Base-by-base conservation (phyloP, 2,797 vertebrate genomes). In the Graptemys geographica region DNA sequence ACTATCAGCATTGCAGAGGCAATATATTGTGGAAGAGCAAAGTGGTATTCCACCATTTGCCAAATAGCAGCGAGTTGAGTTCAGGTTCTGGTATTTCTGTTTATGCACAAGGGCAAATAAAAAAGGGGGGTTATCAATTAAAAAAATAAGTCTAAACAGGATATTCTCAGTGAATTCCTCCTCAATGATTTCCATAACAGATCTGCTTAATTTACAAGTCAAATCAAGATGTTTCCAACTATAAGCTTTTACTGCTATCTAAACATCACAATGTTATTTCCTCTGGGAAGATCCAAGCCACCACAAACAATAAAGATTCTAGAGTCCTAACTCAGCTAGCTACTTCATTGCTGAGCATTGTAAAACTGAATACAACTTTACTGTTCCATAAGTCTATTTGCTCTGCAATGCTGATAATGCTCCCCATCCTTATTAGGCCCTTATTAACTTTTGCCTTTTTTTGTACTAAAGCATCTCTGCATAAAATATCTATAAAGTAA, bases 151-250 rank as follows among this genome's bases (percentile, higher is more conserved):
- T 82, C 49, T 88, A 56, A 9, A 47, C 1, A 1, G 56, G 92
- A 33, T 41, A 88, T n/a, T 79, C 1, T 28, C 94, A 52, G 72
- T 37, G 80, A 5, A 9, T 47, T 84, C 87, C 21, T 94, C 81
- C 78, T 13, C 85, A 85, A 8, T 52, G 82, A 74, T 57, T 90
- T 94, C 37, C 78, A 82, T 81, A 88, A 41, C 78, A 82, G 51
- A 81, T 87, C 81, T 81, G 85, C 83, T 88, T 25, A 84, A 18
- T 41, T 95, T 87, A 87, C 86, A 90, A 87, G 91, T 87, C 11
- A 94, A 95, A 96, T 93, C 59, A 89, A 96, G 90, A 51, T 78
- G 92, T 94, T 92, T 92, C 83, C 86, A 78, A 49, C 25, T 72
- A 23, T 23, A 16, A 78, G 28, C 5, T 86, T 8, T 59, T 91